Conservation (phyloP, 2,113 vertebrate species). For the Octodon degus region DNA sequence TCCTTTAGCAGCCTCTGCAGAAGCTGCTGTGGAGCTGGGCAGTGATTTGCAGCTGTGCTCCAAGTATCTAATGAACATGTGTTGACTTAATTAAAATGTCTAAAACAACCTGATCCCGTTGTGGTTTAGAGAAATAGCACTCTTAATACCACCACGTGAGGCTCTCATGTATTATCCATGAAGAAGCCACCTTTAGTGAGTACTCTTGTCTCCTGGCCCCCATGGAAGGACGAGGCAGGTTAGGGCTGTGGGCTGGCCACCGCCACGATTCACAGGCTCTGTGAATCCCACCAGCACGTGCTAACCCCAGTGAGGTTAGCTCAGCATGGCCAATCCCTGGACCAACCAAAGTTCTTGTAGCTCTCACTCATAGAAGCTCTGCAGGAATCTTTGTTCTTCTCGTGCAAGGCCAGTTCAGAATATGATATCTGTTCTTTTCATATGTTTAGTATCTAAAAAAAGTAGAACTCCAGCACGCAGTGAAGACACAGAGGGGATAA, state of each 20-base stretch:
- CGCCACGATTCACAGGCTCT: neutral
- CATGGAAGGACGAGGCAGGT: neutral
- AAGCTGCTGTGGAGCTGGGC: neutral
- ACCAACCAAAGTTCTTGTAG: neutral
- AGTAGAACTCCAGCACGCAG: neutral
- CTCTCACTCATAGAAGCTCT: neutral
- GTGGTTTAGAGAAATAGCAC: neutral
- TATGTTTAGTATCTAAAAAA: neutral
- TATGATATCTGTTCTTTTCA: constrained; percentile 8
- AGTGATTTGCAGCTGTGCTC: neutral
- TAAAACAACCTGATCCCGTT: neutral
- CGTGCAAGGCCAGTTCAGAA: neutral
- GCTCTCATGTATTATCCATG: constrained; percentile 17
- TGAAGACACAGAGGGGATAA: neutral
- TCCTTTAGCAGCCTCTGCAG: neutral
- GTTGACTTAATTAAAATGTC: constrained; percentile 12
- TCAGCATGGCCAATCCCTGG: neutral
- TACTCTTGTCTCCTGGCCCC: neutral
- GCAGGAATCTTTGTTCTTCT: neutral
- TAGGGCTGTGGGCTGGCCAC: neutral
- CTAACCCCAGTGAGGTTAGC: neutral
- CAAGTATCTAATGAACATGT: constrained; percentile 16
- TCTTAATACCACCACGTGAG: neutral
- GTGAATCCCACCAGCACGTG: neutral
- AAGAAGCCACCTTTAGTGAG: neutral